These are phyloP conservation scores for Dolichopus griseipennis DNA, from an alignment of 2,888 invertebrate genomes.

Conservation along the genomic window DNA sequence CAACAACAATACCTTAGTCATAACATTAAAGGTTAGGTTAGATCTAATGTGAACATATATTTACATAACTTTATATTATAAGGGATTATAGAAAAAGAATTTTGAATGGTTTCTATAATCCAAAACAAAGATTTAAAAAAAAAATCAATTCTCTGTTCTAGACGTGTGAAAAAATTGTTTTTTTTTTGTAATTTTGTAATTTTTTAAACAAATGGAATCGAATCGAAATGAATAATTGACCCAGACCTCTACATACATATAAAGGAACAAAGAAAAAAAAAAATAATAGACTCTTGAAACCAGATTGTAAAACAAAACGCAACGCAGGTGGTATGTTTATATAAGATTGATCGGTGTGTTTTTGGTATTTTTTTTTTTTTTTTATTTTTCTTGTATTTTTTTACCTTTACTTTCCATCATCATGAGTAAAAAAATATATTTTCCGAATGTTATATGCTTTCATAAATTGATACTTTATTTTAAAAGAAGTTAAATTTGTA, in stretches of 20 bases:
- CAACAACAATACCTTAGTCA: no score
- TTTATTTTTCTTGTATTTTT: not conserved
- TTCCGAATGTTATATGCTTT: no score
- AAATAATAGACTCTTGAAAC: not conserved
- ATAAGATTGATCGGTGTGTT: not conserved
- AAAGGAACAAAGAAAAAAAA: not conserved
- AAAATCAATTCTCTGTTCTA: not conserved
- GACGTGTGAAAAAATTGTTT: not conserved
- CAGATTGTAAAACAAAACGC: not conserved
- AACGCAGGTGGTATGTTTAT: conserved; percentile 4
- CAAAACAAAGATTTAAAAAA: not conserved
- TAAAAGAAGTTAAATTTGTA: no score
- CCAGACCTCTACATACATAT: not conserved
- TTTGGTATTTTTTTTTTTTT: not conserved
- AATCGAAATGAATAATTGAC: conserved; percentile 4
- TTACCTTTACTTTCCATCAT: not conserved
- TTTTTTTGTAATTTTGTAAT: not conserved
- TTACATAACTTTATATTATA: no score
- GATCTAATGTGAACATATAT: no score
- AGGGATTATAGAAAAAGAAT: no score
- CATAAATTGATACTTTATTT: no score
- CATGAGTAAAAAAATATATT: not conserved
- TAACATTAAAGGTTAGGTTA: no score
- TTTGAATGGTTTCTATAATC: not conserved
- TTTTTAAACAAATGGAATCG: not conserved